Evolutionary conservation across 2,113 vertebrate genomes (phyloP), one percentile per base, ranked within the genome.

Genomic region (Chroicocephalus ridibundus): DNA sequence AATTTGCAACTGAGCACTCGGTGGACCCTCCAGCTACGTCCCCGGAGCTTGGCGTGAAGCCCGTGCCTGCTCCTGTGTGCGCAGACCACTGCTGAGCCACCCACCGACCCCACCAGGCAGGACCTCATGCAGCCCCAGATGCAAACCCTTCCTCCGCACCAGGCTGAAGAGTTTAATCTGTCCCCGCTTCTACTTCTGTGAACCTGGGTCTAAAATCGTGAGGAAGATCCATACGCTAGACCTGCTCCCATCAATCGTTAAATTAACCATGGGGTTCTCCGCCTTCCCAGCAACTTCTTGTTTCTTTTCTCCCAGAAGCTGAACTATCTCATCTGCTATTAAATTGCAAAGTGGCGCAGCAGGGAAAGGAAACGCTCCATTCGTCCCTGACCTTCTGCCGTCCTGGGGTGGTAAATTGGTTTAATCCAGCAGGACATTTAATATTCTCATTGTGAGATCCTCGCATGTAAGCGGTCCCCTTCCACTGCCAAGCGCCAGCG

Each of bases 221-320:
- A 86, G 65, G 71, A 44, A 84, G 64, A 74, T 27, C 52, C 46
- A 42, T 4, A 34, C 3, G 0, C 16, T 6, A 40, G 62, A 61
- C 34, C 52, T 42, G 40, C 17, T 72, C 34, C 34, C 0, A 0
- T 8, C 0, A 0, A 38, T 42, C 5, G 1, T 84, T 49, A 61
- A 60, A 40, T 16, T 22, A 86, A n/a, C 13, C 0, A 0, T 1
- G 10, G 49, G 75, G n/a, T 75, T 87, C 31, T 60, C 31, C 64
- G 70, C 11, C 58, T 47, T 49, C 42, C 54, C 65, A 90, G 34
- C 24, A 88, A 34, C 34, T 61, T 29, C 3, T 3, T 3, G 7
- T n/a, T 86, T 58, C 58, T 46, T 38, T n/a, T 11, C 69, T 95
- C 46, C 46, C 69, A 66, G 42, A 74, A 85, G 51, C 15, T 47